Evolutionary conservation across 2,888 invertebrate species (phyloP).

Genomic region (Nasonia oneida): DNA sequence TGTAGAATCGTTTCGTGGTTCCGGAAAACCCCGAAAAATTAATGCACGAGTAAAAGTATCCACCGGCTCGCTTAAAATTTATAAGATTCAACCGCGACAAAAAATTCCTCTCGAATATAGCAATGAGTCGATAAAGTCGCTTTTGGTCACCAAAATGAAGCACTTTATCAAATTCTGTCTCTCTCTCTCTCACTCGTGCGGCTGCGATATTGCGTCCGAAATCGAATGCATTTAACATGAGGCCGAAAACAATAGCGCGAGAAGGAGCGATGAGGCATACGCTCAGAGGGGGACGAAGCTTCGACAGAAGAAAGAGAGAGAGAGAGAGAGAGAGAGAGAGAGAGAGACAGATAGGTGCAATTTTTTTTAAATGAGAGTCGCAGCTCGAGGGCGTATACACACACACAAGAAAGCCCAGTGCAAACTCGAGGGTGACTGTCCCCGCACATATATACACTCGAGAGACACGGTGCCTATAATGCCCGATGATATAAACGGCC

Average conservation of each 20-base stretch:
- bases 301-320: slow-evolving; percentile 24
- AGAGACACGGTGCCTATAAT: slow-evolving; percentile 54
- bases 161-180: neutral
- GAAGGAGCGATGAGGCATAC: neutral
- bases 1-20: no score
- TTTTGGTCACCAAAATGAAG: neutral
- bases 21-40: no score
- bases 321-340: slow-evolving; percentile 53
- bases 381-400: neutral
- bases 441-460: slow-evolving; percentile 9
- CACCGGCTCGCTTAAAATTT: no score
- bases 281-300: neutral
- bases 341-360: slow-evolving; percentile 59
- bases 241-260: neutral
- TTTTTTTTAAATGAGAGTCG: slow-evolving; percentile 55
- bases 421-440: slow-evolving; percentile 42
- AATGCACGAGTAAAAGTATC: no score
- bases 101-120: neutral
- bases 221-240: slow-evolving; percentile 19
- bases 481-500: slow-evolving; percentile 66
- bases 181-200: neutral
- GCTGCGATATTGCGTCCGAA: neutral
- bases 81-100: neutral
- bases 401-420: slow-evolving; percentile 20
- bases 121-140: neutral